A percentile compares a stretch with the other conserved stretches of the same genome.
Evolutionary conservation across 2,113 vertebrate species (phyloP).

Genomic region (Aptenodytes patagonicus): DNA sequence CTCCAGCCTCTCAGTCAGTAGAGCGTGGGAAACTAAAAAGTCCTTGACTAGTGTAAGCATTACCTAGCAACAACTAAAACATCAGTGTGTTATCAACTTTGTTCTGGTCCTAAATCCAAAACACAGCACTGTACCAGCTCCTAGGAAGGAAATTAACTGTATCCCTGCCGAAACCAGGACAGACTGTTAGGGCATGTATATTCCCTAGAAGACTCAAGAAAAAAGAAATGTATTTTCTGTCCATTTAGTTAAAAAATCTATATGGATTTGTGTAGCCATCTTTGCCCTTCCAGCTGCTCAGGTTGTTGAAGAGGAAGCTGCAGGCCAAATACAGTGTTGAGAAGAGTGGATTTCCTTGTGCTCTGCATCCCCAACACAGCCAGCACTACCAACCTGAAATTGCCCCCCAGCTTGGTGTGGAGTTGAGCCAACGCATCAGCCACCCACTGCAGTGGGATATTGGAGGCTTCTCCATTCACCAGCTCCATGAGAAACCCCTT

Average conservation of each 20-base stretch:
- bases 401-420: not conserved
- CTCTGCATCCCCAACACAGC: not conserved
- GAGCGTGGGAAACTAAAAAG: too few relatives aligned
- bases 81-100: too few relatives aligned
- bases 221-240: not conserved
- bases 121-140: too few relatives aligned
- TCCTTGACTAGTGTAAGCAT: too few relatives aligned
- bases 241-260: not conserved
- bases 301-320: not conserved
- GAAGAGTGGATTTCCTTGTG: not conserved
- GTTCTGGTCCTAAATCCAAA: too few relatives aligned
- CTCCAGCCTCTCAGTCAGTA: too few relatives aligned
- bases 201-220: not conserved
- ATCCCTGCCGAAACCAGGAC: too few relatives aligned
- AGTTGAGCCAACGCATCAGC: not conserved
- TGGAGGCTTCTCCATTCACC: not conserved
- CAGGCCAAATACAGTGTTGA: not conserved
- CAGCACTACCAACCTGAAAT: not conserved
- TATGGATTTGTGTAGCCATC: not conserved
- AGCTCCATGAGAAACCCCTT: not conserved
- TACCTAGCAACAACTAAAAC: too few relatives aligned
- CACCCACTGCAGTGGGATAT: not conserved
- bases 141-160: too few relatives aligned
- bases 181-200: not conserved
- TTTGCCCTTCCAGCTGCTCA: not conserved